Evolutionary conservation across 2,888 invertebrate genomes (phyloP).

Genomic region (Macrophya alboannulata): DNA sequence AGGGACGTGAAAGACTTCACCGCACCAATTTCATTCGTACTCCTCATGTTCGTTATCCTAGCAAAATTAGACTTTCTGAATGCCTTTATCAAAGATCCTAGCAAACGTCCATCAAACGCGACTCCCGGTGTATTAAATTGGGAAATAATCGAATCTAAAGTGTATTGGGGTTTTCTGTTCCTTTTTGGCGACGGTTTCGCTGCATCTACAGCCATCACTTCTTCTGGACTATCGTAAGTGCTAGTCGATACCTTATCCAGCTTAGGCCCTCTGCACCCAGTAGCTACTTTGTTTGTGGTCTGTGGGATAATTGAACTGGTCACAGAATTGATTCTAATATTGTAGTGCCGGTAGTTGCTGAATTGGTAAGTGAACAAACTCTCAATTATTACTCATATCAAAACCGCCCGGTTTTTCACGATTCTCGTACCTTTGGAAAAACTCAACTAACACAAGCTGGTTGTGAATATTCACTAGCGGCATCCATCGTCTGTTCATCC

Average conservation of each 20-base stretch:
- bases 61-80: conserved; percentile 89
- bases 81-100: conserved; percentile 83
- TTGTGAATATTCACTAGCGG: background rate
- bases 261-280: conserved; percentile 84
- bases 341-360: conserved; percentile 91
- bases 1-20: conserved; percentile 91
- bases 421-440: background rate
- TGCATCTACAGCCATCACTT: conserved; percentile 92
- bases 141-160: conserved; percentile 91
- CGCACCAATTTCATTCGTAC: conserved; percentile 91
- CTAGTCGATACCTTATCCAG: conserved; percentile 88
- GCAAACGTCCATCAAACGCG: conserved; percentile 84
- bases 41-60: conserved; percentile 92
- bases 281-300: conserved; percentile 88
- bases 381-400: background rate
- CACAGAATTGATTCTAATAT: conserved; percentile 95
- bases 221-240: conserved; percentile 89
- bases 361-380: conserved; percentile 83
- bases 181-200: conserved; percentile 96
- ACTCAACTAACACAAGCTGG: background rate
- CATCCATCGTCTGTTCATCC: background rate
- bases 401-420: background rate
- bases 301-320: conserved; percentile 90
- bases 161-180: conserved; percentile 95
- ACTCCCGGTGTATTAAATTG: conserved; percentile 90